Evolutionary conservation across 2,888 invertebrate species (phyloP).

Genomic region (Ashinkailepas kermadecensis): DNA sequence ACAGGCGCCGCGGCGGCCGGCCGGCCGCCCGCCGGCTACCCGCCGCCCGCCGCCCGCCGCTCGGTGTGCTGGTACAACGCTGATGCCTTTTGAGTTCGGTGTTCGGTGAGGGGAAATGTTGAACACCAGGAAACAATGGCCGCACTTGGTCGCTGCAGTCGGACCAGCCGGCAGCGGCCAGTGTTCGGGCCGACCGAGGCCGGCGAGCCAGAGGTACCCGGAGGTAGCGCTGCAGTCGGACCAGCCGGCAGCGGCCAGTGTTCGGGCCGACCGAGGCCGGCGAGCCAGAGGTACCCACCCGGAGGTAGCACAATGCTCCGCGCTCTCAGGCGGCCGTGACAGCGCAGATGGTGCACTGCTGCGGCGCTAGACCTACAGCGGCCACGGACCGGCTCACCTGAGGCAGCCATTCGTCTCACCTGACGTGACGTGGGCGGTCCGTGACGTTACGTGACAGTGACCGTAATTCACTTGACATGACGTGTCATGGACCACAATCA

Average conservation of each 20-base stretch:
- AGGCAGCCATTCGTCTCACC: too few species aligned
- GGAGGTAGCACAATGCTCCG: neutral
- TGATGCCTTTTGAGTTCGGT: too few species aligned
- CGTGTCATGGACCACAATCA: neutral
- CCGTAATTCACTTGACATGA: neutral
- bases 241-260: neutral
- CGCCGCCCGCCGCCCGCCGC: neutral
- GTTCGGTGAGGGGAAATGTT: too few species aligned
- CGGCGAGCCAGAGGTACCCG: neutral
- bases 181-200: neutral
- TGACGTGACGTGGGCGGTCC: neutral
- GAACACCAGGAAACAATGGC: neutral
- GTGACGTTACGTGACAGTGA: neutral
- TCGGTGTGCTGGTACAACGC: neutral
- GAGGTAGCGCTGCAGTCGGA: neutral
- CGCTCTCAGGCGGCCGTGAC: neutral
- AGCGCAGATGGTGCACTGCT: neutral
- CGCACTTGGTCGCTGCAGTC: neutral
- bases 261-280: neutral
- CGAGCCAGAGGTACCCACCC: neutral
- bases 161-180: neutral
- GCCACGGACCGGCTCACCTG: neutral
- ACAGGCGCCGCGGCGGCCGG: neutral
- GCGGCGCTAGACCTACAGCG: neutral
- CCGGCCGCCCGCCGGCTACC: neutral